Conservation (phyloP, 2,797 vertebrate genomes). For the Rhabdomys pumilio region DNA sequence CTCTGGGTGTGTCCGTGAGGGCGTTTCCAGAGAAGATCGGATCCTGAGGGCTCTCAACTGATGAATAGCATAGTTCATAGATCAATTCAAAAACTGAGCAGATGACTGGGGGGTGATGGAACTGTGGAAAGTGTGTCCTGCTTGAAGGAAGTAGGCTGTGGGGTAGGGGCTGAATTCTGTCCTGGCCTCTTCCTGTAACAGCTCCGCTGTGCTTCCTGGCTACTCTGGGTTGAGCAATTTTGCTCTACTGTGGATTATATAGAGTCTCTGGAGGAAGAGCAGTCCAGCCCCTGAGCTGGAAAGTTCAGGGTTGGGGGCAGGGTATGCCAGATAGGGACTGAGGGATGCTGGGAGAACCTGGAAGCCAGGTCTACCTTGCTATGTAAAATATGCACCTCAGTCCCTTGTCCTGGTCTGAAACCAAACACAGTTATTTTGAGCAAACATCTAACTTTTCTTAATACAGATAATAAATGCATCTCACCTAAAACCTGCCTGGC, state of each 20-base stretch:
- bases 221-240: too few species aligned
- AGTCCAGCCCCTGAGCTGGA: too few species aligned
- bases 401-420: background rate
- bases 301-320: too few species aligned
- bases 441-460: conserved; percentile 19
- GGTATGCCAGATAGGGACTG: too few species aligned
- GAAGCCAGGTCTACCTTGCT: background rate
- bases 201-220: background rate
- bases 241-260: too few species aligned
- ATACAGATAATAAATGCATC: background rate
- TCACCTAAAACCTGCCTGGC: conserved; percentile 15
- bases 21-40: background rate
- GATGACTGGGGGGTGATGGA: too few species aligned
- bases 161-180: background rate
- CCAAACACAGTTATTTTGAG: background rate
- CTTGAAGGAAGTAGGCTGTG: too few species aligned
- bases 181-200: background rate
- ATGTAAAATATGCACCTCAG: background rate
- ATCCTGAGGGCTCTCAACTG: background rate
- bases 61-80: background rate
- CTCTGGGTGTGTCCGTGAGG: background rate
- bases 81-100: background rate
- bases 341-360: background rate
- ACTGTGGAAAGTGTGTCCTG: background rate
- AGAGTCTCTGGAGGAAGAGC: too few species aligned